These are phyloP conservation scores for Piliocolobus tephrosceles DNA, from an alignment of 2,113 vertebrate species.

Conservation along the genomic window DNA sequence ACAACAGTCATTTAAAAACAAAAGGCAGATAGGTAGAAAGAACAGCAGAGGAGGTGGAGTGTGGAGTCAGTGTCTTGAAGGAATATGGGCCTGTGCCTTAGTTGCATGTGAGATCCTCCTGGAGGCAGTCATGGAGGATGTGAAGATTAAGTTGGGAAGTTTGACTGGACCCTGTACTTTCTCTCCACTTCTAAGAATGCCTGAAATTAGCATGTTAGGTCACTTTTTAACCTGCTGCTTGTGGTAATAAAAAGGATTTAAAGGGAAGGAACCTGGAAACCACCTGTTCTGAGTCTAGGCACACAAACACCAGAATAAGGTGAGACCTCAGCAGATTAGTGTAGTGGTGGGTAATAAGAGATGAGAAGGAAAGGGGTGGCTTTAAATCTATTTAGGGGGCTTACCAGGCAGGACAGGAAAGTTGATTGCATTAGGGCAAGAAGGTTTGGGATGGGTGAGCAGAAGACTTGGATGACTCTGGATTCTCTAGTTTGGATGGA, in stretches of 20 bases:
- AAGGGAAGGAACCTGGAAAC: background rate
- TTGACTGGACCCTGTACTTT: background rate
- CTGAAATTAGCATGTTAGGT: background rate
- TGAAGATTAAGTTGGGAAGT: background rate
- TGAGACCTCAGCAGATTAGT: background rate
- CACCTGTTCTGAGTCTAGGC: background rate
- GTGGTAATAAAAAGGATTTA: background rate
- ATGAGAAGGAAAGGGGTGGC: background rate
- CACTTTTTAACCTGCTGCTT: background rate
- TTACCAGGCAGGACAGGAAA: background rate
- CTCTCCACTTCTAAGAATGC: background rate
- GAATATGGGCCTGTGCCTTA: accelerated
- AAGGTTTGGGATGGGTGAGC: background rate
- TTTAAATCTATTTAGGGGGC: background rate
- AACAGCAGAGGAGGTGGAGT: background rate
- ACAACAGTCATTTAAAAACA: background rate
- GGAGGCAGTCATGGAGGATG: background rate
- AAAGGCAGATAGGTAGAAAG: background rate
- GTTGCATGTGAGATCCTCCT: background rate
- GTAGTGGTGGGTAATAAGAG: background rate
- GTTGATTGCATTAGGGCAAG: background rate
- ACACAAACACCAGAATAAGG: background rate
- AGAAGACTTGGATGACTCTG: background rate
- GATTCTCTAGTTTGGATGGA: background rate
- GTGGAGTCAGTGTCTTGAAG: background rate